phyloP scores from a whole-genome alignment of 2,113 vertebrate genomes.

The Fulmarus glacialis region DNA sequence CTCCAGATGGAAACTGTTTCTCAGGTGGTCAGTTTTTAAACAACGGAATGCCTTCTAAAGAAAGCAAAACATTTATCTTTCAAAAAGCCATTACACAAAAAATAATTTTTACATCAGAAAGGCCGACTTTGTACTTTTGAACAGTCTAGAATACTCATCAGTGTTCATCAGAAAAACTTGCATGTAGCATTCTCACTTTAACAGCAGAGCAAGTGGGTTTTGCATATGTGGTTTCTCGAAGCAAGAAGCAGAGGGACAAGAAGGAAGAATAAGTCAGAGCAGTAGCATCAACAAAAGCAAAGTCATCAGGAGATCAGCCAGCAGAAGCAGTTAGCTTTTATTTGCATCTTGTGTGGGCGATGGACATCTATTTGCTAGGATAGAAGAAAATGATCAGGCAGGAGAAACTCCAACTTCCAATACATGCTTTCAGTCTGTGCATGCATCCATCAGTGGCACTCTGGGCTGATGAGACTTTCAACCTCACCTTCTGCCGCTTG shows the following conservation, averaged over 20 bases:
- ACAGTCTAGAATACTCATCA: not conserved
- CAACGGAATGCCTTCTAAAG: not conserved
- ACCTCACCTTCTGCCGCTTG: not conserved
- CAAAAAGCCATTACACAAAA: not conserved
- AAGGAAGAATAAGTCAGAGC: not conserved
- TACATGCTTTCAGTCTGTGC: not conserved
- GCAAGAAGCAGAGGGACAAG: not conserved
- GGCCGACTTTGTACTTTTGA: not conserved
- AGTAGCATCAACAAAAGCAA: not conserved
- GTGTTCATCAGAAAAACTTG: fast-evolving
- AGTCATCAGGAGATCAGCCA: not conserved
- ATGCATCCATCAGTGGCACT: not conserved
- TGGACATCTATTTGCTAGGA: not conserved
- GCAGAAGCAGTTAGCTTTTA: not conserved
- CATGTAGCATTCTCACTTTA: not conserved
- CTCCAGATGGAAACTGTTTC: not conserved
- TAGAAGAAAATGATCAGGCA: not conserved
- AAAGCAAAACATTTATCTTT: not conserved
- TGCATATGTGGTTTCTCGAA: not conserved
- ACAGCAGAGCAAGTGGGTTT: not conserved
- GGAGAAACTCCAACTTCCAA: not conserved
- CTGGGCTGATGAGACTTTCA: not conserved
- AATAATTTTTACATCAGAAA: not conserved
- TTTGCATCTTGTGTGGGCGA: not conserved
- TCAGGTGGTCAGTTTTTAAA: not conserved